phyloP scores from a whole-genome alignment of 2,113 vertebrate species.

The Ibidorhyncha struthersii region DNA sequence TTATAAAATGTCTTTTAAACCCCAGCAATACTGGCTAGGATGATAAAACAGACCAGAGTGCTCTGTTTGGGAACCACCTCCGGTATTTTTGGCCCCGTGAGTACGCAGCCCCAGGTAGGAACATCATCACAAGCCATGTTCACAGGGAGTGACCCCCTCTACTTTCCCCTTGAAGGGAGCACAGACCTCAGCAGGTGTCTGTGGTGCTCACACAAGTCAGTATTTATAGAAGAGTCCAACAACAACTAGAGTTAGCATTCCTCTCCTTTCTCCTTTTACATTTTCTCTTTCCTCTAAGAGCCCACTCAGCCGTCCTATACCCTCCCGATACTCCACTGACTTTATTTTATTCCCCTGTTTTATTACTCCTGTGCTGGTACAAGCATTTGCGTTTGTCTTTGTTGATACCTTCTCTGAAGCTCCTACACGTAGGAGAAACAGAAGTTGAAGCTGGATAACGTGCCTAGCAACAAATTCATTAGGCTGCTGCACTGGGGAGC shows the following conservation, averaged over 20 bases:
- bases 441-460: not conserved
- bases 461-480: not conserved
- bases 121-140: not conserved
- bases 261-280: not conserved
- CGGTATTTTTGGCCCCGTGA: not conserved
- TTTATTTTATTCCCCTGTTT: not conserved
- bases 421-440: not conserved
- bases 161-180: not conserved
- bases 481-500: not conserved
- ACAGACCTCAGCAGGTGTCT: not conserved
- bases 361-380: not conserved
- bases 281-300: not conserved
- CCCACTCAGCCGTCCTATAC: not conserved
- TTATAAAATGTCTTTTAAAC: not conserved
- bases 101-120: not conserved
- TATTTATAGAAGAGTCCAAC: not conserved
- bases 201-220: not conserved
- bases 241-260: not conserved
- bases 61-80: not conserved
- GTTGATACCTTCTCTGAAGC: not conserved
- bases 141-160: not conserved
- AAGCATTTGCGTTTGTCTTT: not conserved
- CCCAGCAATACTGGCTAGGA: not conserved
- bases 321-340: rapidly evolving
- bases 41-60: too few relatives aligned